phyloP scores from a whole-genome alignment of 2,888 invertebrate species.

The Drosophila paucipuncta region DNA sequence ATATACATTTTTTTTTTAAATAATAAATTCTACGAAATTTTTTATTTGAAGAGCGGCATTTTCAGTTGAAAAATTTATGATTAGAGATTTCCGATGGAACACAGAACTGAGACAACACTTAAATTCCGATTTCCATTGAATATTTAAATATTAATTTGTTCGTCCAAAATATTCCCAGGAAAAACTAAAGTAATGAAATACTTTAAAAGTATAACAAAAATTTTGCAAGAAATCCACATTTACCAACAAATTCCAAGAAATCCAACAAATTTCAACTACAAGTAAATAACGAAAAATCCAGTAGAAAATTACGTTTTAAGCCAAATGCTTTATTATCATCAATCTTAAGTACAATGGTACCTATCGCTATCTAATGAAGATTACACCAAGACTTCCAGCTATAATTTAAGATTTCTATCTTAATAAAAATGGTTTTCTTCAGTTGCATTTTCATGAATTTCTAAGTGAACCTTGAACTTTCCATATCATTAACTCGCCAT shows the following conservation, averaged over 20 bases:
- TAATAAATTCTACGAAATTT: not conserved
- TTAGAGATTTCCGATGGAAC: not conserved
- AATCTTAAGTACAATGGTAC: not conserved
- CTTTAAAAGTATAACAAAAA: not conserved
- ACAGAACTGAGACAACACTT: not conserved
- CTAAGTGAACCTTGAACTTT: constrained; percentile 39
- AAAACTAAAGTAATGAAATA: not conserved
- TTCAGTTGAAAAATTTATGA: not conserved
- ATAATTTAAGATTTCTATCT: not conserved
- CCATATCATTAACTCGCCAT: constrained; percentile 46
- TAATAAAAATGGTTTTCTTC: not conserved
- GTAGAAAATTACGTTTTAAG: not conserved
- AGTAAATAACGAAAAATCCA: not conserved
- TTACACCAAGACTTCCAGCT: not conserved
- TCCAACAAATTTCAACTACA: not conserved
- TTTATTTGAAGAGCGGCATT: not conserved
- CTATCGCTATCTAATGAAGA: not conserved
- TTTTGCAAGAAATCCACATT: not conserved
- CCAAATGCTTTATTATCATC: not conserved
- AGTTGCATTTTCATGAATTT: constrained; percentile 12
- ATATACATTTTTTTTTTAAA: not conserved
- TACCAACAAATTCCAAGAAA: not conserved
- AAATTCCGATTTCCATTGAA: not conserved
- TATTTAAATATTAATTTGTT: not conserved
- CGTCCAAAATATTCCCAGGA: rapidly evolving